phyloP scores from a whole-genome alignment of 2,888 invertebrate species.

The Polydrusus cervinus region DNA sequence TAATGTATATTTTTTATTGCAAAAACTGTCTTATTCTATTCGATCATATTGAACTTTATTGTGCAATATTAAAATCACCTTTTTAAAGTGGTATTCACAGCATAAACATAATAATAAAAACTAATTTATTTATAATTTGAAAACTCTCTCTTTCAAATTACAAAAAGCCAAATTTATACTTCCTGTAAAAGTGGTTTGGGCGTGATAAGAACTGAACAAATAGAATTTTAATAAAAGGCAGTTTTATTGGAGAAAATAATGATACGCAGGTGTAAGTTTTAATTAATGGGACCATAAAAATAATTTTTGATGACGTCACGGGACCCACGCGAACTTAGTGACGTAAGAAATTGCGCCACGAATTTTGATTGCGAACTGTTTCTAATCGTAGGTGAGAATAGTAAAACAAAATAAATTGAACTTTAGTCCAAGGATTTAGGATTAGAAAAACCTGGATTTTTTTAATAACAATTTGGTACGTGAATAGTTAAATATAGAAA shows the following conservation, averaged over 20 bases:
- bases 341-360: slow-evolving; percentile 12
- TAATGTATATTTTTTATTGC: not conserved
- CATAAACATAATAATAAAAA: not conserved
- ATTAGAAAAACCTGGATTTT: no score
- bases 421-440: no score
- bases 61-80: slow-evolving; percentile 11
- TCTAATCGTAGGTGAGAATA: not conserved
- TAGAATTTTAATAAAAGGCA: slow-evolving; percentile 24
- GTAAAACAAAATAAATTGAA: not conserved
- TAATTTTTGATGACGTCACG: slow-evolving; percentile 15
- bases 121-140: slow-evolving; percentile 20
- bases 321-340: slow-evolving; percentile 17
- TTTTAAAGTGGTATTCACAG: not conserved
- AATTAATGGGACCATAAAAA: slow-evolving; percentile 21
- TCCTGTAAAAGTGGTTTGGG: slow-evolving; percentile 33
- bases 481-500: no score
- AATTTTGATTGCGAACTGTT: not conserved
- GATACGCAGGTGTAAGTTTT: slow-evolving; percentile 17
- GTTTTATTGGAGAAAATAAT: slow-evolving; percentile 19
- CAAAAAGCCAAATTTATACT: slow-evolving; percentile 25
- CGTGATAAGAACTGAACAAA: slow-evolving; percentile 16
- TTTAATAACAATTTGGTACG: no score
- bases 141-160: slow-evolving; percentile 19
- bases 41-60: slow-evolving; percentile 1
- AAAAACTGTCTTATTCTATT: not conserved